Conservation (phyloP, 1,140 invertebrate species). For the Vollenhovia emeryi region DNA sequence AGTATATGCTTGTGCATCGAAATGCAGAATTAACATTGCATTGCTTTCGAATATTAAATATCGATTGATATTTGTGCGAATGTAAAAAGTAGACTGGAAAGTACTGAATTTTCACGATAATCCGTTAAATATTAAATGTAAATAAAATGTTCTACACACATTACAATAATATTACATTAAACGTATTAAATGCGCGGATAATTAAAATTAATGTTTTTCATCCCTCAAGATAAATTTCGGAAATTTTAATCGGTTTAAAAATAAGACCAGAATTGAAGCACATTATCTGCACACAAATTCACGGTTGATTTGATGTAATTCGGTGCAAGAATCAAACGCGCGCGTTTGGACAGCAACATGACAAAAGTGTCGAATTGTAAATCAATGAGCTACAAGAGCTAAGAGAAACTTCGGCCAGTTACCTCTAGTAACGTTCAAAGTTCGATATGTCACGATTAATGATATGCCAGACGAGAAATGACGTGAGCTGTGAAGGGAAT, state of each 20-base stretch:
- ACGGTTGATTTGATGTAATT: neutral
- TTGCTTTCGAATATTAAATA: neutral
- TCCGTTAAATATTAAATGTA: neutral
- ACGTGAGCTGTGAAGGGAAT: neutral
- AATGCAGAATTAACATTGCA: conserved; percentile 2
- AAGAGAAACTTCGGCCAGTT: conserved; percentile 10
- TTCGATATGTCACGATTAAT: neutral
- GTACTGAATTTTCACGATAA: neutral
- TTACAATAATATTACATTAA: neutral
- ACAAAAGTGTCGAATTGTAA: neutral
- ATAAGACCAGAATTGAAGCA: neutral
- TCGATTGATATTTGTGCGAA: neutral
- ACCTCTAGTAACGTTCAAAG: neutral
- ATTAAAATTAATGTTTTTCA: neutral
- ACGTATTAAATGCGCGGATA: neutral
- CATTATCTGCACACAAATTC: neutral
- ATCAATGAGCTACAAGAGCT: neutral
- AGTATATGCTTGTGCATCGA: neutral
- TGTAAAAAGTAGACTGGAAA: neutral
- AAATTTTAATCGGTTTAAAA: conserved; percentile 2
- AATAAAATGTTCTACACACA: neutral
- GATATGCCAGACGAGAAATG: neutral
- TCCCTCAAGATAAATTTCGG: neutral
- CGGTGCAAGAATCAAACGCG: neutral
- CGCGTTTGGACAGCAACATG: neutral